Conservation (phyloP, 2,797 vertebrate species). For the Cheirogaleus major region DNA sequence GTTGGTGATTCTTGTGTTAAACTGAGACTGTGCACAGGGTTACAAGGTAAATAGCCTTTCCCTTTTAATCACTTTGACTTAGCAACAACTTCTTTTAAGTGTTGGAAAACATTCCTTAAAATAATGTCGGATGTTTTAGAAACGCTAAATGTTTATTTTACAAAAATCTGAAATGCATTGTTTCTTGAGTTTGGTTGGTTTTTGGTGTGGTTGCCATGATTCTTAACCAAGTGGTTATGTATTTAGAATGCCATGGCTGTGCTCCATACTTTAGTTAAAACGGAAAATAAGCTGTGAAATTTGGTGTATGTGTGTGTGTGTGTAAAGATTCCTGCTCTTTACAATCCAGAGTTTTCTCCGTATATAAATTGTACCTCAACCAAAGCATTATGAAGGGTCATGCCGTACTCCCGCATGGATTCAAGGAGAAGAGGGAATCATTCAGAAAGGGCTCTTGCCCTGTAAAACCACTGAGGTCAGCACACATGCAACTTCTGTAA, state of each 20-base stretch:
- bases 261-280: constrained; percentile 40
- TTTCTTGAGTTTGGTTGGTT: constrained; percentile 50
- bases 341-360: neutral
- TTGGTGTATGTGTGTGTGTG: neutral
- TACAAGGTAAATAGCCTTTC: constrained; percentile 57
- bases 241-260: neutral
- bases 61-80: constrained; percentile 65
- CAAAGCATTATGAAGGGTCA: neutral
- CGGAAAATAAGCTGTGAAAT: constrained; percentile 44
- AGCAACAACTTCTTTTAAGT: constrained; percentile 44
- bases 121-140: constrained; percentile 63
- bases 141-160: constrained; percentile 54
- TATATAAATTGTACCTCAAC: neutral
- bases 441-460: neutral
- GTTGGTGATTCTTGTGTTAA: constrained; percentile 54
- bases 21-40: constrained; percentile 17
- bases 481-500: neutral
- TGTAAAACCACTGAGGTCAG: neutral
- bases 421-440: neutral
- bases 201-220: neutral
- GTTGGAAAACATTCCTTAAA: constrained; percentile 55
- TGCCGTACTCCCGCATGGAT: neutral
- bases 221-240: constrained; percentile 22
- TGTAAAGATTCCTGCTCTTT: constrained; percentile 8
- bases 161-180: constrained; percentile 45